Evolutionary conservation across 1,140 invertebrate genomes (phyloP).

Genomic region (Semibalanus balanoides): DNA sequence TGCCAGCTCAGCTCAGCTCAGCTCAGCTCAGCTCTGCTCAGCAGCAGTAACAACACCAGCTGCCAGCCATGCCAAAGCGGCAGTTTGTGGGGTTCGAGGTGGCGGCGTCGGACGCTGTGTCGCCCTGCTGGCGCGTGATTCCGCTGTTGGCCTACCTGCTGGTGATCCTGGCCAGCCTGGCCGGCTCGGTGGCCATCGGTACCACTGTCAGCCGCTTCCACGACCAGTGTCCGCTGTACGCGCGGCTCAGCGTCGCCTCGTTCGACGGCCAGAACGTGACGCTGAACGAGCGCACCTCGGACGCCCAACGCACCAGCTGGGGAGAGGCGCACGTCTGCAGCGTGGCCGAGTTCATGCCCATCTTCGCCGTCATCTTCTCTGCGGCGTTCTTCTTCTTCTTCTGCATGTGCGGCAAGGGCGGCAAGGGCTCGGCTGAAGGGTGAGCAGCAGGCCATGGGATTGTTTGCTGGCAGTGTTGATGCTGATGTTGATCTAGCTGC

Average conservation of each 20-base stretch:
- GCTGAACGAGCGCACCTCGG: neutral
- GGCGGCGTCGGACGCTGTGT: neutral
- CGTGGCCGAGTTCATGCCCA: neutral
- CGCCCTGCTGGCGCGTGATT: neutral
- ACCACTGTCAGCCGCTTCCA: neutral
- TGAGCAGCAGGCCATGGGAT: too few species aligned
- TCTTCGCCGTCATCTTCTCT: slow-evolving; percentile 3
- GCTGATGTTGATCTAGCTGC: too few species aligned
- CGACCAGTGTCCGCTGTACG: neutral
- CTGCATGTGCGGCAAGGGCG: slow-evolving; percentile 5
- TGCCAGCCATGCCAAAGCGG: neutral
- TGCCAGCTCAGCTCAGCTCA: too few species aligned
- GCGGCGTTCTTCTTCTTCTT: neutral
- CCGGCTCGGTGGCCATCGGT: neutral
- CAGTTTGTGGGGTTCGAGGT: neutral
- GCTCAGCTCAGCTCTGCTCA: too few species aligned
- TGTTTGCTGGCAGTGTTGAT: too few species aligned
- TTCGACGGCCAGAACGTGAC: neutral
- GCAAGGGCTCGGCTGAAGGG: slow-evolving; percentile 3
- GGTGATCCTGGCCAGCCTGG: neutral
- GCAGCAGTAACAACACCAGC: too few species aligned
- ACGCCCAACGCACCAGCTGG: neutral
- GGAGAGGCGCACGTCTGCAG: neutral
- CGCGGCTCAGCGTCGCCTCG: neutral
- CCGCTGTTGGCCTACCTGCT: neutral